Percentiles rank a stretch among this genome's conserved stretches.
Evolutionary conservation across 2,797 vertebrate species (phyloP).

Genomic region (Microchirus variegatus): DNA sequence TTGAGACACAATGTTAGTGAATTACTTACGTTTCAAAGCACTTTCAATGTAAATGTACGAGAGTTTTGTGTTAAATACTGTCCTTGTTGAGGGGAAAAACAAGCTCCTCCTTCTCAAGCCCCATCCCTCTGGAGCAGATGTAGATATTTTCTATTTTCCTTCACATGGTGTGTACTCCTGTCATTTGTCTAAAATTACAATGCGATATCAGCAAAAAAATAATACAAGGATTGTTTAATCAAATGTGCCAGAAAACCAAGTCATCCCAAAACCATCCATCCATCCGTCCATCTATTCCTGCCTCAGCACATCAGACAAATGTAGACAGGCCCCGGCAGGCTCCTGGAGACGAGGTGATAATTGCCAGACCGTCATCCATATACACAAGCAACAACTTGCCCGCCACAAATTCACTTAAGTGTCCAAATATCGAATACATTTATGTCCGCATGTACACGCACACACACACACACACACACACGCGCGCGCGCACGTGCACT

Average conservation of each 20-base stretch:
- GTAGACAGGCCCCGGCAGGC: constrained; percentile 90
- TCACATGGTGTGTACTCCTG: too few relatives aligned
- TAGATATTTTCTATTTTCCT: too few relatives aligned
- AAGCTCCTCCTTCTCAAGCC: too few relatives aligned
- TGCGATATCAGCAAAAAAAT: too few relatives aligned
- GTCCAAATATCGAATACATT: constrained; percentile 83
- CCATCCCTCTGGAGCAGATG: too few relatives aligned
- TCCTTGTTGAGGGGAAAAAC: too few relatives aligned
- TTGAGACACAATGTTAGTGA: too few relatives aligned
- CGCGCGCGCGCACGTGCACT: constrained; percentile 9
- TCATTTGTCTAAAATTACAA: too few relatives aligned
- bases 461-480: constrained; percentile 43
- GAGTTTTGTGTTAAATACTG: too few relatives aligned
- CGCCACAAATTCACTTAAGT: constrained; percentile 90
- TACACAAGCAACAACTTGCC: constrained; percentile 89
- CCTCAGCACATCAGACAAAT: constrained; percentile 73
- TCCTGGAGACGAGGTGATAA: constrained; percentile 89
- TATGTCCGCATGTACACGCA: constrained; percentile 63
- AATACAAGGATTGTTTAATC: too few relatives aligned
- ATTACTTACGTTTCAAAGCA: too few relatives aligned
- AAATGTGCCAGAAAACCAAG: background rate
- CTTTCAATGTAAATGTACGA: too few relatives aligned
- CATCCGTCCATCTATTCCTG: constrained; percentile 29
- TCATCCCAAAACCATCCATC: constrained; percentile 10
- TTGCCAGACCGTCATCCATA: constrained; percentile 92